Conservation (phyloP, 2,888 invertebrate genomes). For the Tipula helvola region DNA sequence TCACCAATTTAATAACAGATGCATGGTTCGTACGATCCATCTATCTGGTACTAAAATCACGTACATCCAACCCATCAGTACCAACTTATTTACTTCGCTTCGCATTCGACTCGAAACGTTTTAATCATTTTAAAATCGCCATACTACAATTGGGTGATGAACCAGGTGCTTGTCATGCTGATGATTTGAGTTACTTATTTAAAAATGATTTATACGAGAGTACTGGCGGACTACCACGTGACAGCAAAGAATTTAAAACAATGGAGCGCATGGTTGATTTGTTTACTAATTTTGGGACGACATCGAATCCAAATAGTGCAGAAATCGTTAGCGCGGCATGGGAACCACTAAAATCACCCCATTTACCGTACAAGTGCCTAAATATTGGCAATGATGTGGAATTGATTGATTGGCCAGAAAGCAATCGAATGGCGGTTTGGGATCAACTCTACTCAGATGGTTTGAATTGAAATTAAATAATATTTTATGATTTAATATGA, state of each 20-base stretch:
- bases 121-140: conserved; percentile 26
- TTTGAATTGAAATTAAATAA: no score
- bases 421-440: no score
- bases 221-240: conserved; percentile 15
- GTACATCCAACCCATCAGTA: conserved; percentile 18
- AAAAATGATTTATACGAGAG: conserved; percentile 16
- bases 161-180: conserved; percentile 29
- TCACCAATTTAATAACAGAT: not conserved
- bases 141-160: conserved; percentile 17
- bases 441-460: no score
- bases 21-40: not conserved
- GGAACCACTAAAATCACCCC: no score
- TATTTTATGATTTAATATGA: no score
- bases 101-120: conserved; percentile 33
- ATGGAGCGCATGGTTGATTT: conserved; percentile 38
- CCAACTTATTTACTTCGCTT: conserved; percentile 33
- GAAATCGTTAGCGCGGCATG: not conserved
- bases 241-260: conserved; percentile 25
- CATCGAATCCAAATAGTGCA: conserved; percentile 24
- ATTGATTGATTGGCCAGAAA: no score
- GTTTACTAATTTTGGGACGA: conserved; percentile 52
- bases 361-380: no score
- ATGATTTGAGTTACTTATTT: conserved; percentile 31
- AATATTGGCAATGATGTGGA: no score
- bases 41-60: not conserved